Conservation (phyloP, 2,797 vertebrate species). For the Sebastes umbrosus region DNA sequence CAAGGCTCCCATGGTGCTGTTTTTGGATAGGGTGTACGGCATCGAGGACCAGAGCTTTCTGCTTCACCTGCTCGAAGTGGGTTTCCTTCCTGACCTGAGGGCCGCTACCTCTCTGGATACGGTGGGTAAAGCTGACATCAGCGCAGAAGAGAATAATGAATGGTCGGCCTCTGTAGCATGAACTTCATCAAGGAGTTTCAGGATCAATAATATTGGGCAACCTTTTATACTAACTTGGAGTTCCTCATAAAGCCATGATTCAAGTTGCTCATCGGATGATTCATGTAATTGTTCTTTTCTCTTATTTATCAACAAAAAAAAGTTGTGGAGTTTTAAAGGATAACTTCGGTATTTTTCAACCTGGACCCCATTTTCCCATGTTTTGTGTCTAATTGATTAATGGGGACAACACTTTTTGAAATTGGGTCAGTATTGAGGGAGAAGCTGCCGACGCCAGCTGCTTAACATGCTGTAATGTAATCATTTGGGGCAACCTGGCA, state of each 20-base stretch:
- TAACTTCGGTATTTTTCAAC: no score
- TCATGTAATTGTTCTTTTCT: constrained; percentile 7
- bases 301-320: not conserved
- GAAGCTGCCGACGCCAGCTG: accelerated
- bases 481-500: no score
- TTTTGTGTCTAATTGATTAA: no score
- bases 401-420: no score
- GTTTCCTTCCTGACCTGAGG: constrained; percentile 95
- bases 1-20: constrained; percentile 98
- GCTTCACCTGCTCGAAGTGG: constrained; percentile 95
- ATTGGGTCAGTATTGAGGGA: no score
- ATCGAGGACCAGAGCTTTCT: constrained; percentile 96
- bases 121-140: constrained; percentile 69
- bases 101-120: constrained; percentile 94
- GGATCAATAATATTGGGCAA: constrained; percentile 2
- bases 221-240: constrained; percentile 22
- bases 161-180: not conserved
- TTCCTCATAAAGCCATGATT: not conserved
- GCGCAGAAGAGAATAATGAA: not conserved
- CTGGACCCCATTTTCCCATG: no score
- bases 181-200: constrained; percentile 20
- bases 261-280: not conserved
- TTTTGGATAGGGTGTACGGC: constrained; percentile 96
- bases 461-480: no score
- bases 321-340: not conserved